Evolutionary conservation across 2,113 vertebrate genomes (phyloP).

Genomic region (Raphicerus campestris): DNA sequence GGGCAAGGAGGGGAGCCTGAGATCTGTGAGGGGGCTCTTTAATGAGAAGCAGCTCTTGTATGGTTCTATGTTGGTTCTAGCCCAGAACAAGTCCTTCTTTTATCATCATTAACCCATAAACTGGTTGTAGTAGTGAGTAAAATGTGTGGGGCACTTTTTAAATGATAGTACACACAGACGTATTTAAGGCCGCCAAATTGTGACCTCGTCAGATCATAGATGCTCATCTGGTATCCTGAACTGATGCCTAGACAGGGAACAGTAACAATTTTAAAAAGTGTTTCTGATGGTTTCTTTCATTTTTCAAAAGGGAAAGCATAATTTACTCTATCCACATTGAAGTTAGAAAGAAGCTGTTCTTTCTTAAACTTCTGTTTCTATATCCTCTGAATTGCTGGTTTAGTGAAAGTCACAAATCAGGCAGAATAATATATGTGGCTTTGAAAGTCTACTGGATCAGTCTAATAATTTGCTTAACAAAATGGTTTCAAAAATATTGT

Average conservation of each 20-base stretch:
- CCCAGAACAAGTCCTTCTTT: slow-evolving; percentile 6
- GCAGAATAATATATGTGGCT: neutral
- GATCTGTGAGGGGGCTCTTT: slow-evolving; percentile 37
- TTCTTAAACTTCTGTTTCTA: slow-evolving; percentile 40
- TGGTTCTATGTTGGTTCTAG: neutral
- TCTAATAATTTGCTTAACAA: slow-evolving; percentile 55
- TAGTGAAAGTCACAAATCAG: neutral
- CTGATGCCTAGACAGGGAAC: slow-evolving; percentile 60
- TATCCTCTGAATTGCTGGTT: slow-evolving; percentile 34
- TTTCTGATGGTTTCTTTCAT: slow-evolving; percentile 47
- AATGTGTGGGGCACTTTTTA: slow-evolving; percentile 51
- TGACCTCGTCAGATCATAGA: slow-evolving; percentile 44
- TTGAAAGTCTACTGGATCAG: neutral
- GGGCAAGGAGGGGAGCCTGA: neutral
- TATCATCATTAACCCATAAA: slow-evolving; percentile 63
- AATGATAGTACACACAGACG: slow-evolving; percentile 16
- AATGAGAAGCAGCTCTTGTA: slow-evolving; percentile 50
- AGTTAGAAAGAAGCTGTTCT: neutral
- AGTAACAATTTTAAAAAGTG: neutral
- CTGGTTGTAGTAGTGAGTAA: slow-evolving; percentile 55
- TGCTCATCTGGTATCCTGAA: slow-evolving; percentile 68
- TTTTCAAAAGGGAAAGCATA: slow-evolving; percentile 48
- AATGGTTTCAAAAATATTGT: slow-evolving; percentile 48
- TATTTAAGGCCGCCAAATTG: slow-evolving; percentile 42
- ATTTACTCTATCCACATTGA: neutral